Base-by-base conservation (phyloP, 2,797 vertebrate species). In the Sebastes flavidus region DNA sequence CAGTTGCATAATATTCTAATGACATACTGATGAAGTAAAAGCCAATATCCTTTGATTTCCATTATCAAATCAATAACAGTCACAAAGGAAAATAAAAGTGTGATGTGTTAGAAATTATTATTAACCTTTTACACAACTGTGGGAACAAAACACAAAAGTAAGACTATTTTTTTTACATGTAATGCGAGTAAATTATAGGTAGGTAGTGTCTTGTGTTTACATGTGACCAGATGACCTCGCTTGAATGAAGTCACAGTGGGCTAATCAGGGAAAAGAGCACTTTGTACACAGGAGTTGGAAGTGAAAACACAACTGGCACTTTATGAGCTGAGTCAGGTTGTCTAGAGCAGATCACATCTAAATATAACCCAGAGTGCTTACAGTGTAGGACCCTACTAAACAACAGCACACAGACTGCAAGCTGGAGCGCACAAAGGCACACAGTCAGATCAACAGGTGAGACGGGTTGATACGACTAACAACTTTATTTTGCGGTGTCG, bases 261-360 rank as follows among this genome's bases (percentile, higher is more conserved):
- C 32, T 65, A 70, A 27, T 52, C 65, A 16, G 27, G 34, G 29
- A 70, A 72, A 76, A 49, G 11, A 63, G 27, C 4, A 80, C 71
- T 81, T 87, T 68, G 56, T 60, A 58, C 58, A n/a, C 49, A 62
- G 58, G 59, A 62, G 65, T 1, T 74, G 54, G 61, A 56, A 73
- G 72, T 80, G 67, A 86, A 84, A 80, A 65, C 2, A 16, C 75
- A 88, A 83, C 78, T 14, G 70, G 27, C 70, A 83, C 66, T 72
- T 66, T 14, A 14, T 65, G 83, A 89, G 87, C 77, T 80, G 80
- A 87, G 85, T 81, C 83, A 82, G 78, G 88, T 78, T 59, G n/a
- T 71, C 77, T 94, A 90, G 91, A 95, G 94, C 94, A 95, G 96
- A 96, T 96, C 97, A 96, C 80, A 30, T 91, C 97, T 97, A 97